Evolutionary conservation across 2,888 invertebrate species (phyloP), one percentile per base, ranked within the genome.

Genomic region (Zaprionus bogoriensis): DNA sequence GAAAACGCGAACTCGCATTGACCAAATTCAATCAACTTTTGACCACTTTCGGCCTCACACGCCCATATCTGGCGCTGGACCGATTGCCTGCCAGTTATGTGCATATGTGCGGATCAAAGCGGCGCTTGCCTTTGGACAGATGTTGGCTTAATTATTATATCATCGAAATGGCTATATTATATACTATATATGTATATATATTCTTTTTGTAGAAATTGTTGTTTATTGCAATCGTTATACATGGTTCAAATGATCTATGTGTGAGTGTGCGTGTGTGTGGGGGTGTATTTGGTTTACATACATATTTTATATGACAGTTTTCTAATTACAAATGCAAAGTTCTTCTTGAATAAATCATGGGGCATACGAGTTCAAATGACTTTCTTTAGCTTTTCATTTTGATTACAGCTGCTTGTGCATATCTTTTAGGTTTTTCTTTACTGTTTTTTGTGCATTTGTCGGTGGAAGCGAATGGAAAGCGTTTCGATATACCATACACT

Each of bases 21-120:
- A 77, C 77, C 74, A 80, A 78, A 80, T 63, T 65, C 58, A 78
- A 67, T 80, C 68, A 80, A 65, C 64, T 53, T 30, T 67, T 70
- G 57, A 41, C 57, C 51, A 54, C 39, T 65, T 71, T 59, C 52
- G 52, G 62, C 72, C 46, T 28, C 44, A 53, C 58, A 67, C 64
- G 38, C 45, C 75, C 67, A 75, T 72, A 72, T 60, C 45, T 67
- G 74, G 61, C 28, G 36, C 28, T 6, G 12, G 4, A n/a, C n/a
- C 4, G 14, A 32, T n/a, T n/a, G 50, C 27, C 25, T 32, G 20
- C 10, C 38, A 39, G 38, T 39, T 17, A 12, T 36, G 23, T 42
- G 39, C 25, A 48, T 39, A 27, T 46, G 17, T 25, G 47, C 28
- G 46, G 60, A 66, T 53, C 71, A 67, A 66, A 61, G 62, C 57